Evolutionary conservation across 1,140 invertebrate genomes (phyloP).

Genomic region (Bombus ignitus): DNA sequence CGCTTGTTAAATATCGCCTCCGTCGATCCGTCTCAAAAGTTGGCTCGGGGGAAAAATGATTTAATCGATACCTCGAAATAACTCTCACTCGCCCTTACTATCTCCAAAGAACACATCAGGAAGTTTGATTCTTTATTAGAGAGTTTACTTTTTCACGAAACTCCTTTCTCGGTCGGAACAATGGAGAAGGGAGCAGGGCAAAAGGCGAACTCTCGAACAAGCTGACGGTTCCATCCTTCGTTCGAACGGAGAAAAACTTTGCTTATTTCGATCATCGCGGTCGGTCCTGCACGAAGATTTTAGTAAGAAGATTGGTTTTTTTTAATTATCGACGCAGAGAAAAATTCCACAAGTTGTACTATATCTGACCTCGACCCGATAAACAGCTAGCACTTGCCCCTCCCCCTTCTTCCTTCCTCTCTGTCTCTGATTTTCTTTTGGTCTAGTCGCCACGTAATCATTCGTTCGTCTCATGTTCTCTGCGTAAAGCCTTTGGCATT

Average conservation of each 20-base stretch:
- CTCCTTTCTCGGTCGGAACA: not conserved
- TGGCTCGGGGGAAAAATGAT: not conserved
- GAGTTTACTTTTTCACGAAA: not conserved
- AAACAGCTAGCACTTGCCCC: not conserved
- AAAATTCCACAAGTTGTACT: not conserved
- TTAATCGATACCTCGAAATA: not conserved
- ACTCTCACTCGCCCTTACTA: not conserved
- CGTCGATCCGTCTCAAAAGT: not conserved
- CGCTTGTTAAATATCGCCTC: too few relatives aligned
- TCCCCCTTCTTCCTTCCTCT: too few relatives aligned
- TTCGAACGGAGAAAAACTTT: constrained; percentile 4
- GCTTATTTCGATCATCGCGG: not conserved
- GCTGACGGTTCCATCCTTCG: not conserved
- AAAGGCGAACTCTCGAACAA: not conserved
- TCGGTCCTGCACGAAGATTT: not conserved
- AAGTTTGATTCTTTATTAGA: constrained; percentile 30
- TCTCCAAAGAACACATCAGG: too few relatives aligned
- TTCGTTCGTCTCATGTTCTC: not conserved
- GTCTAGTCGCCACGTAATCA: not conserved
- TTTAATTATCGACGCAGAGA: constrained; percentile 3
- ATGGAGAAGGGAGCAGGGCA: not conserved
- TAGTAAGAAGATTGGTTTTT: not conserved
- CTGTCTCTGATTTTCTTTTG: not conserved
- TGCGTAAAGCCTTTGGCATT: not conserved
- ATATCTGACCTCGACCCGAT: not conserved